Evolutionary conservation across 2,113 vertebrate species (phyloP).

Genomic region (Leiothrix lutea): DNA sequence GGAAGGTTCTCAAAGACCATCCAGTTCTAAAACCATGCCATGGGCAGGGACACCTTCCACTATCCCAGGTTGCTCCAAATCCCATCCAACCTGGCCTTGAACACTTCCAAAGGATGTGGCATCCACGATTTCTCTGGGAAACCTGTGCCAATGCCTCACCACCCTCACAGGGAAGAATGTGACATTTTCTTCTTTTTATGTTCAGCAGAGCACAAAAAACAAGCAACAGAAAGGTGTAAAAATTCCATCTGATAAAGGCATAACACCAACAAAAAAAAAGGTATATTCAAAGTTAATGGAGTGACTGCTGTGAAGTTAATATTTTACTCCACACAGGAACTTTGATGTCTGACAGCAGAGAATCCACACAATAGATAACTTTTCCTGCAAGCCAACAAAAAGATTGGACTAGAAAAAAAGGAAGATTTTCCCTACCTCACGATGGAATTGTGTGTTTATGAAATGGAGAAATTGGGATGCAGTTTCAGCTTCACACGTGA

Average conservation of each 20-base stretch:
- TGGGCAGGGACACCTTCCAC: background rate
- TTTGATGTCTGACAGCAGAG: background rate
- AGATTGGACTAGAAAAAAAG: background rate
- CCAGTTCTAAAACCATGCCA: background rate
- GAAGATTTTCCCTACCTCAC: background rate
- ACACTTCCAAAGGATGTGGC: background rate
- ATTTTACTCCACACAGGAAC: background rate
- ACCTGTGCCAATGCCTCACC: background rate
- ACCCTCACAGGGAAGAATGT: background rate
- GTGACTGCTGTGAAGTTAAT: background rate
- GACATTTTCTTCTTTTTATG: background rate
- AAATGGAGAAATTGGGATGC: background rate
- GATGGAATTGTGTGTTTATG: fast-evolving
- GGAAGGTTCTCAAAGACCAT: background rate
- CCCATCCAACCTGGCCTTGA: background rate
- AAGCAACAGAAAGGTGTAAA: background rate
- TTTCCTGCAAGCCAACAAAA: background rate
- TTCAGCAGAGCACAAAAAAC: background rate
- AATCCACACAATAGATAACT: background rate
- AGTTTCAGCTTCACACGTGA: background rate
- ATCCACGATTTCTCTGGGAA: background rate
- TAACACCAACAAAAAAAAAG: background rate
- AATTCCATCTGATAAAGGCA: background rate
- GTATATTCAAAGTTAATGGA: background rate
- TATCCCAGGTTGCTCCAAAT: background rate